Base-by-base conservation (phyloP, 2,113 vertebrate genomes). In the Brachyistius frenatus region DNA sequence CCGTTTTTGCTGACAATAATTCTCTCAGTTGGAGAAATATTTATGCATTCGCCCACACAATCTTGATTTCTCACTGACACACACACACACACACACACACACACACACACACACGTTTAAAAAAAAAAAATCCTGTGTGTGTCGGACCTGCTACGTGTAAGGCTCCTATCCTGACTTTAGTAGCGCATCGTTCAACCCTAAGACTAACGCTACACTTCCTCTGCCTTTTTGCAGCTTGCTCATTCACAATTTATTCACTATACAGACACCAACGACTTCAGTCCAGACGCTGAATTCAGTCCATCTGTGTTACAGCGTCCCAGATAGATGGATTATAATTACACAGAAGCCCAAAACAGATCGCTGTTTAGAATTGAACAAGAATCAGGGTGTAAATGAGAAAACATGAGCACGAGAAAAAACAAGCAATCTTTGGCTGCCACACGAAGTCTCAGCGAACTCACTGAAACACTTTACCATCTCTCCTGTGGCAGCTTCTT, bases 1-100 rank as follows among this genome's bases (percentile, higher is more conserved):
- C 9, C 8, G 41, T 44, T 10, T 44, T 10, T 11, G 9, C 41
- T 44, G 41, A 10, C 41, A 44, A 44, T 1, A 49, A 4, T 49
- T 52, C 31, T 53, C 63, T 62, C 46, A 60, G 62, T 52, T 37
- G 3, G 33, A 53, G 13, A 49, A 23, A 23, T 69, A 39, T 31
- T 35, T 73, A 61, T 58, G 63, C 54, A 60, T 1, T 73, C 63
- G 0, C 53, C 63, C 46, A 77, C 83, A 14, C 73, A 35, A n/a
- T 46, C 31, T n/a, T 31, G 14, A 41, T 33, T n/a, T 35, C 39
- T 13, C 15, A 0, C 4, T 52, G 37, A 9, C 39, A 41, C 6
- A 67, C 55, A 54, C 79, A 76, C 32, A 6, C n/a, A 1, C 32
- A n/a, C 23, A 76, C 32, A 6, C n/a, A 1, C 32, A 9, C 39